Conservation (phyloP, 2,113 vertebrate genomes). For the Loxodonta africana region DNA sequence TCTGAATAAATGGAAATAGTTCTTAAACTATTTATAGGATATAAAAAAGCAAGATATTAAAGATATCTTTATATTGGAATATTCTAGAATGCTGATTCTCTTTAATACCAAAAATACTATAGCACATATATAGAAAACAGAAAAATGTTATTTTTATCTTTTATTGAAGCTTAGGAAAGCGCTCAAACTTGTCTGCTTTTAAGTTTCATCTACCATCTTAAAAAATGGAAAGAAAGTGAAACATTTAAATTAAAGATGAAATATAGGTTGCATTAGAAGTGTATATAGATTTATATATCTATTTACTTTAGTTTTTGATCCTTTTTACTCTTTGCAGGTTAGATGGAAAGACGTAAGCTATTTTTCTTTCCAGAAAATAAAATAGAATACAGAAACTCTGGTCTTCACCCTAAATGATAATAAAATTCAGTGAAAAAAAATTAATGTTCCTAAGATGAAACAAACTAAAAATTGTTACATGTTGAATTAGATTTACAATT, state of each 20-base stretch:
- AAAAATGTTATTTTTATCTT: background rate
- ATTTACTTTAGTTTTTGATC: too few relatives aligned
- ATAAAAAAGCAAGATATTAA: background rate
- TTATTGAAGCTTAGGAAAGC: background rate
- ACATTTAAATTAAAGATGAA: background rate
- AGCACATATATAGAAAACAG: constrained; percentile 7
- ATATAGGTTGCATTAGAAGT: background rate
- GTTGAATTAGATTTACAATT: background rate
- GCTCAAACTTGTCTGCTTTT: background rate
- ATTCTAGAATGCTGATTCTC: background rate
- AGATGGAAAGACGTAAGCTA: too few relatives aligned
- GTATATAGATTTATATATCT: too few relatives aligned
- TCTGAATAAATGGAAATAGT: background rate
- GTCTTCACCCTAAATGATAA: background rate
- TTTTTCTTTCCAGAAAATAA: too few relatives aligned
- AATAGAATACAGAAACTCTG: background rate
- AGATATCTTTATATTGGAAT: background rate
- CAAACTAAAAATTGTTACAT: background rate
- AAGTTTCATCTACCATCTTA: background rate
- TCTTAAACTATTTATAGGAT: constrained; percentile 8
- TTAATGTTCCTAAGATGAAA: background rate
- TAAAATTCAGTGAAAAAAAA: background rate
- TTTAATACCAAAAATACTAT: background rate
- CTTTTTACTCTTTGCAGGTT: too few relatives aligned
- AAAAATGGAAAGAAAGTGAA: background rate